Conservation (phyloP, 2,113 vertebrate genomes). For the Alaudala cheleensis region DNA sequence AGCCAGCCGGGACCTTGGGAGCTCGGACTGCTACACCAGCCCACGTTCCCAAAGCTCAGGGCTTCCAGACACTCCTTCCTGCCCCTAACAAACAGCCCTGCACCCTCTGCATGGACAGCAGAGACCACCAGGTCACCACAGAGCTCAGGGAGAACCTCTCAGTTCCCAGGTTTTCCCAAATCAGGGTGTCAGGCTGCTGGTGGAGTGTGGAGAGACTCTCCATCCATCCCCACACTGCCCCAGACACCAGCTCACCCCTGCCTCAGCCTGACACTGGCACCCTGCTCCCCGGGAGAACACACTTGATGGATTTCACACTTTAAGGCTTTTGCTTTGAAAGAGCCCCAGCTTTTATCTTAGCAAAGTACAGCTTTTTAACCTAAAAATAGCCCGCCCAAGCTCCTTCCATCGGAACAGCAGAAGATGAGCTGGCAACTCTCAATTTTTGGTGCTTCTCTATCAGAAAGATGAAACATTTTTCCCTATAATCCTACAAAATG, state of each 20-base stretch:
- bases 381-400: slow-evolving; percentile 60
- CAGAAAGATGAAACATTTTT: slow-evolving; percentile 61
- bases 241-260: not conserved
- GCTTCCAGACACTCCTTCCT: not conserved
- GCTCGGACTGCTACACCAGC: too few species aligned
- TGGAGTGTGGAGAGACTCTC: not conserved
- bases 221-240: not conserved
- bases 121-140: not conserved
- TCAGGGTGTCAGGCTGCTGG: not conserved
- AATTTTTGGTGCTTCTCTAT: slow-evolving; percentile 63
- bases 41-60: not conserved
- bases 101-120: accelerated
- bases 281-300: not conserved
- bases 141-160: not conserved
- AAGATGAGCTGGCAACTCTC: slow-evolving; percentile 59
- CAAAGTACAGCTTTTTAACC: slow-evolving; percentile 65
- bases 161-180: not conserved
- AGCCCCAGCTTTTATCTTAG: slow-evolving; percentile 62
- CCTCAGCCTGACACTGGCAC: not conserved
- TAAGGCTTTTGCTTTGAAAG: slow-evolving; percentile 61
- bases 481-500: slow-evolving; percentile 64
- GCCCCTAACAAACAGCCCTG: not conserved
- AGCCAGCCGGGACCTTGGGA: too few species aligned
- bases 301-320: slow-evolving; percentile 57
- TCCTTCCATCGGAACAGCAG: slow-evolving; percentile 46